A percentile compares a stretch with the other conserved stretches of the same genome.
Evolutionary conservation across 2,797 vertebrate genomes (phyloP).

Genomic region (Loris lydekkerianus): DNA sequence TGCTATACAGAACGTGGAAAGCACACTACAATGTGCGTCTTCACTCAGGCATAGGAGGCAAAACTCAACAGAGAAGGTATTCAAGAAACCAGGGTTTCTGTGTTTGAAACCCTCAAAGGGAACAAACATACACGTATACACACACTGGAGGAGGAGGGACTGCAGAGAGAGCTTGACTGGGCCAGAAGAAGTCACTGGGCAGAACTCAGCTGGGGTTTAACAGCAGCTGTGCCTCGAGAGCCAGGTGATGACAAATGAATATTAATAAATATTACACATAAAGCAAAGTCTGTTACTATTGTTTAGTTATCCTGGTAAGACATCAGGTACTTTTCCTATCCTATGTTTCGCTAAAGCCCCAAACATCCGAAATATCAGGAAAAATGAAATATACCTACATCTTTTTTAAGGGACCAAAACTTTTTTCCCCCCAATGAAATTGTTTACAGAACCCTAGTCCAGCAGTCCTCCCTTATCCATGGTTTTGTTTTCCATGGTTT

Average conservation of each 20-base stretch:
- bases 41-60: constrained; percentile 70
- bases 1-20: constrained; percentile 82
- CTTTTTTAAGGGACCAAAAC: constrained; percentile 14
- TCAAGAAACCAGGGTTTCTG: constrained; percentile 75
- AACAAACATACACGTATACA: constrained; percentile 18
- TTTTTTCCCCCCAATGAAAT: neutral
- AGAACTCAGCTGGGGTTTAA: constrained; percentile 50
- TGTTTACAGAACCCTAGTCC: neutral
- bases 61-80: constrained; percentile 79
- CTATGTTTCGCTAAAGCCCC: constrained; percentile 10
- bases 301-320: constrained; percentile 9
- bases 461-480: neutral
- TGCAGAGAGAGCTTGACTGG: neutral
- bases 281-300: neutral
- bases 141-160: neutral
- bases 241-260: neutral
- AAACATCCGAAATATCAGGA: constrained; percentile 36
- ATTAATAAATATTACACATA: neutral
- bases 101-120: constrained; percentile 56
- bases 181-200: neutral
- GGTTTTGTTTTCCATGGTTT: neutral
- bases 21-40: constrained; percentile 80
- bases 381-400: neutral
- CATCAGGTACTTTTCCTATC: neutral
- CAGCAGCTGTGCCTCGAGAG: neutral